Base-by-base conservation (phyloP, 2,797 vertebrate genomes). In the Oreonectes daqikongensis region DNA sequence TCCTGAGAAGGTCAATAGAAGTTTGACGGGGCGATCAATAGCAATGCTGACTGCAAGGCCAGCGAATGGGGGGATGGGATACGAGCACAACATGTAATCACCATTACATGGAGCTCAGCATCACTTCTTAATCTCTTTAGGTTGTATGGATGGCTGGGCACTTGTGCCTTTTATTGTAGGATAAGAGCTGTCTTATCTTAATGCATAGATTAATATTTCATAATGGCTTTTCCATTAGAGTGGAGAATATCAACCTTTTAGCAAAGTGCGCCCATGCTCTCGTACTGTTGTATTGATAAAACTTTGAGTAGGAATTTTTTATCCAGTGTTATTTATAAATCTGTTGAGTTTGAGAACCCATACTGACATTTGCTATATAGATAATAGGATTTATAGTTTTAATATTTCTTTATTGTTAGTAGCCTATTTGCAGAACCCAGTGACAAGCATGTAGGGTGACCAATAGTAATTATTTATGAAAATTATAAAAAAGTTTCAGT, bases 21-120 rank as follows among this genome's bases (percentile, higher is more conserved):
- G 79, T 64, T 72, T 79, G 72, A 79, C 66, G 77, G 55, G 60
- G 69, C 42, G 79, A 78, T 81, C 81, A 78, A 83, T 84, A 75
- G 24, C 40, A 52, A 9, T 73, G 76, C 48, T 79, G 75, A 81
- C 60, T 71, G 76, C 67, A 53, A 71, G 75, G 72, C 60, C 48
- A 63, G 55, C 40, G 15, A 71, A 40, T 6, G 65, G 59, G 63
- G 52, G 61, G 80, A 69, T 75, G 72, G 82, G 67, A 69, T 67
- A 32, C 15, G 26, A 71, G 40, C 75, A 76, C 22, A 53, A 72
- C 67, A 55, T 48, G 46, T 38, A 79, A 70, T 68, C 48, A 38
- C 42, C 15, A 7, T 40, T 70, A 70, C 50, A 67, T 17, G 46
- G 40, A 44, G 48, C 61, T 66, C 44, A 30, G 53, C 46, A 72